These are phyloP conservation scores for cat (Felis catus) DNA, from an alignment of 2,113 vertebrate genomes.

Conservation along the genomic window F.catus_Fca126_mat1.0 CM031414.1:85104001-85104500, in stretches of 20 bases:
- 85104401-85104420: background rate
- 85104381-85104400: constrained; percentile 46
- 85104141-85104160: constrained; percentile 64
- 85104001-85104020: background rate
- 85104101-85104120: constrained; percentile 60
- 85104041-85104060: constrained; percentile 66
- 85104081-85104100: constrained; percentile 42
- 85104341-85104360: constrained; percentile 58
- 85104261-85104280: constrained; percentile 51
- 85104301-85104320: background rate
- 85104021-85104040: constrained; percentile 63
- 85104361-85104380: constrained; percentile 38
- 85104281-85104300: constrained; percentile 43
- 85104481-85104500: background rate
- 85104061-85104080: constrained; percentile 64
- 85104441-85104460: background rate
- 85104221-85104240: constrained; percentile 62
- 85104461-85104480: background rate
- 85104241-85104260: background rate
- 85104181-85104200: constrained; percentile 79
- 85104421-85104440: background rate
- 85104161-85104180: constrained; percentile 81
- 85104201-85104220: constrained; percentile 77
- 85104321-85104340: constrained; percentile 49
- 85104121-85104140: constrained; percentile 67